Conservation (phyloP, 2,113 vertebrate species). For the Thryonomys swinderianus region DNA sequence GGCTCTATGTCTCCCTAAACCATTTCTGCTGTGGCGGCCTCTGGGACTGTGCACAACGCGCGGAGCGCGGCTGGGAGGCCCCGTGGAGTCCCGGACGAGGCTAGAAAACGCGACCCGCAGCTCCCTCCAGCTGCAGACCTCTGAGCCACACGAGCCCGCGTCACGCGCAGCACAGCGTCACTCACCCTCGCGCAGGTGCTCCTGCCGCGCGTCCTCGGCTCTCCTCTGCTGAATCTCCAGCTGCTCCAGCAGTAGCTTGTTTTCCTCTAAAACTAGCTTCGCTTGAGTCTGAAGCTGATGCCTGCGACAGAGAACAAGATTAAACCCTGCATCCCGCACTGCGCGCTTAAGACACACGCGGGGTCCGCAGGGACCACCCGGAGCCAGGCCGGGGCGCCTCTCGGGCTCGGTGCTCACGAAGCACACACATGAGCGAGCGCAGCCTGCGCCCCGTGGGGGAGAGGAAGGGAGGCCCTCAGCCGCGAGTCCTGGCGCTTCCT, state of each 20-base stretch:
- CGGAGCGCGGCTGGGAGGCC: no score
- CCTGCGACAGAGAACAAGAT: slow-evolving; percentile 83
- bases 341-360: background rate
- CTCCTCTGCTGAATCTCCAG: slow-evolving; percentile 91
- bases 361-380: background rate
- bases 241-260: slow-evolving; percentile 91
- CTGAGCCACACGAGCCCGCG: background rate
- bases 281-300: slow-evolving; percentile 91
- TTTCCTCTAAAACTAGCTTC: slow-evolving; percentile 94
- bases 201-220: slow-evolving; percentile 86
- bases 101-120: background rate
- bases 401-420: no score
- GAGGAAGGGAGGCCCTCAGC: no score
- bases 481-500: no score
- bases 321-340: background rate
- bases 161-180: rapidly evolving
- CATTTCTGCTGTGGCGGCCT: background rate
- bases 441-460: no score
- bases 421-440: no score
- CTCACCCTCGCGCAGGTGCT: slow-evolving; percentile 91
- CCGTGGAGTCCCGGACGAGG: no score
- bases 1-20: background rate
- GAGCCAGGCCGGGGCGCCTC: no score
- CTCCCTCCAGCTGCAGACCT: background rate
- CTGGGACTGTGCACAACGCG: background rate